A percentile compares a stretch with the other conserved stretches of the same genome.
These are phyloP conservation scores for Cydia splendana DNA, from an alignment of 1,140 invertebrate genomes.

Conservation along the genomic window DNA sequence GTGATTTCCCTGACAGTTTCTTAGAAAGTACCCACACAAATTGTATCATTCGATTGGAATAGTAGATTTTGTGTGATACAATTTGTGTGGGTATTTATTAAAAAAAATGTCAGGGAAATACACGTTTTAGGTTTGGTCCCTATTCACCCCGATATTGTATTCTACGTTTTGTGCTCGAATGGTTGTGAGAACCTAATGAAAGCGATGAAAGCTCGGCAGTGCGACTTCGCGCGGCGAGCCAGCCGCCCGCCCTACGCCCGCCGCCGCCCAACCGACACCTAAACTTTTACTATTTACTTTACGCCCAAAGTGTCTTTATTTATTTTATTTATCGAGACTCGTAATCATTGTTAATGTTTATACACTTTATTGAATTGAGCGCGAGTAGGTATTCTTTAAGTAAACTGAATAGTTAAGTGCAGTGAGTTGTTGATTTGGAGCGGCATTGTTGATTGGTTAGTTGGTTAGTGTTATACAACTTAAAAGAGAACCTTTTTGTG, in stretches of 20 bases:
- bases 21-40: no score
- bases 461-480: constrained; percentile 6
- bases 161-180: background rate
- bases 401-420: background rate
- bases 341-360: background rate
- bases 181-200: background rate
- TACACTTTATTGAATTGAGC: background rate
- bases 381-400: no score
- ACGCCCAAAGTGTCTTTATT: background rate
- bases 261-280: background rate
- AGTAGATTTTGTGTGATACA: no score
- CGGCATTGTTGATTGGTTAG: background rate
- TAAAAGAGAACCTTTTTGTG: background rate
- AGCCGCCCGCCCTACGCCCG: constrained; percentile 16
- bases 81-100: no score
- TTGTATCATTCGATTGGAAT: no score
- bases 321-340: background rate
- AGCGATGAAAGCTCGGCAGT: constrained; percentile 15
- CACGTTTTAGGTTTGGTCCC: no score
- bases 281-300: constrained; percentile 16
- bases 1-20: no score
- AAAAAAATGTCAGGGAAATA: no score
- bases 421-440: background rate
- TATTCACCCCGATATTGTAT: no score
- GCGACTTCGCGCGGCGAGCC: background rate